phyloP scores from a whole-genome alignment of 2,113 vertebrate genomes.

The Rhynchomys soricoides region DNA sequence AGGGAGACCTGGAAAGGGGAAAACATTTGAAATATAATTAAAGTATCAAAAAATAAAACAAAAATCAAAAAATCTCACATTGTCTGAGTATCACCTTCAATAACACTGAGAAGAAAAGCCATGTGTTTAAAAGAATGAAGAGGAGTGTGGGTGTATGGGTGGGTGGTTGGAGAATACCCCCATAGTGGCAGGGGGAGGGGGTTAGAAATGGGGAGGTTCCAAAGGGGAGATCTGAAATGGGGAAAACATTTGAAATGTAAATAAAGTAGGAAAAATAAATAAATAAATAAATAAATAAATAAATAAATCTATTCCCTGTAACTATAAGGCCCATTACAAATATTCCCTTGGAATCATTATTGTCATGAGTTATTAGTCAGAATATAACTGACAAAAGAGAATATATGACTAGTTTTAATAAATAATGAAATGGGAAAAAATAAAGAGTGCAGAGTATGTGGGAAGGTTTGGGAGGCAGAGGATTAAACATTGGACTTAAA shows the following conservation, averaged over 20 bases:
- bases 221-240: too few species aligned
- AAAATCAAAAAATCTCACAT: too few species aligned
- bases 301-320: neutral
- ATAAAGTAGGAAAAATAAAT: too few species aligned
- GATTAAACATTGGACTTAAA: neutral
- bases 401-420: neutral
- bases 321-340: neutral
- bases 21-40: too few species aligned
- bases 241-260: too few species aligned
- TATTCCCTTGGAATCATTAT: neutral
- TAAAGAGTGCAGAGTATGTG: neutral
- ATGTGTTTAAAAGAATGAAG: neutral
- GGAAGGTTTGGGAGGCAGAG: neutral
- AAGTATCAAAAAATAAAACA: too few species aligned
- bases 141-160: too few species aligned
- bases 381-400: neutral
- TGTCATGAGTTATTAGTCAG: neutral
- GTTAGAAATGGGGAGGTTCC: too few species aligned
- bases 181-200: too few species aligned
- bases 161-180: too few species aligned
- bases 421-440: constrained; percentile 19
- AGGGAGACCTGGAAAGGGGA: too few species aligned
- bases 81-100: neutral
- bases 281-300: too few species aligned
- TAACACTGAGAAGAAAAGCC: neutral